Conservation (phyloP, 1,140 invertebrate species). For the Myzus persicae region DNA sequence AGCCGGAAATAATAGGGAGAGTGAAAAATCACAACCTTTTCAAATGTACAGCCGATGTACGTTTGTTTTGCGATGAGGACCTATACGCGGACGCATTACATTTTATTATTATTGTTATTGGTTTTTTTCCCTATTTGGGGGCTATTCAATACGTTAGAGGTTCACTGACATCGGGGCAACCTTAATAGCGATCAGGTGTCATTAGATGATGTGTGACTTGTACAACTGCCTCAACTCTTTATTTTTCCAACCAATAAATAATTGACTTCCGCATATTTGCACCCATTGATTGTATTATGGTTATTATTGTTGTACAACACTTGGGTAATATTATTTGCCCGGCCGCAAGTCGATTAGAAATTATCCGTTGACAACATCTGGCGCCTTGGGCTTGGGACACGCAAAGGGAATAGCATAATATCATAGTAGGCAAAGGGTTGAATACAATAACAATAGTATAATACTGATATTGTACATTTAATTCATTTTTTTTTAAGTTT, state of each 20-base stretch:
- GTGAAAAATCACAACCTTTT: slow-evolving; percentile 49
- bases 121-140: not conserved
- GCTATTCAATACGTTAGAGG: not conserved
- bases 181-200: slow-evolving; percentile 54
- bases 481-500: not conserved
- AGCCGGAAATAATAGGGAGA: slow-evolving; percentile 52
- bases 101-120: slow-evolving; percentile 57
- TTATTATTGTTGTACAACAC: slow-evolving; percentile 12
- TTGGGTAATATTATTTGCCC: not conserved
- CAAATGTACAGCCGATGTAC: slow-evolving; percentile 14
- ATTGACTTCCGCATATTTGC: slow-evolving; percentile 56
- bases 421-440: not conserved
- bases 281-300: slow-evolving; percentile 33
- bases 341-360: slow-evolving; percentile 29
- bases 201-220: slow-evolving; percentile 16
- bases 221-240: slow-evolving; percentile 40
- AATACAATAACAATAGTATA: not conserved
- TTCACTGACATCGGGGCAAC: not conserved
- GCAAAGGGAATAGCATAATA: not conserved
- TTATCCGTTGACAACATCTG: slow-evolving; percentile 41
- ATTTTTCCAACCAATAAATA: slow-evolving; percentile 39
- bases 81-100: slow-evolving; percentile 41
- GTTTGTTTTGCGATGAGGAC: slow-evolving; percentile 31
- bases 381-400: not conserved
- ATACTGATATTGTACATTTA: not conserved